Base-by-base conservation (phyloP, 2,888 invertebrate genomes). In the Drosophila quinaria region DNA sequence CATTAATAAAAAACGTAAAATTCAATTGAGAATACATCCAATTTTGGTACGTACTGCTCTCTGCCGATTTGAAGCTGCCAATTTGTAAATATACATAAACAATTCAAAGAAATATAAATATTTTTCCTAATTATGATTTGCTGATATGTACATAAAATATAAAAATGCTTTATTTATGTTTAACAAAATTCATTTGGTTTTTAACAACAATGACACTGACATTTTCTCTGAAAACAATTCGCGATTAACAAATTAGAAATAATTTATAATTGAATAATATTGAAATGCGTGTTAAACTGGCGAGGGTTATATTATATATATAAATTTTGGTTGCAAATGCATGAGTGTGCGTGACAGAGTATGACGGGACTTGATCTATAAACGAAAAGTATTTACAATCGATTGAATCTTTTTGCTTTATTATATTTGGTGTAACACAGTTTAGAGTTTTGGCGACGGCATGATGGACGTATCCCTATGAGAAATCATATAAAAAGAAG, bases 391-490 rank as follows among this genome's bases (percentile, higher is more conserved):
- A 85, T 84, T 74, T 85, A 84, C 84, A 81, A 80, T 74, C 61
- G 69, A 70, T 52, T 66, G 62, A 33, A 39, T 70, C 22, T 62
- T 59, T 44, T 51, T 65, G 41, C 31, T 47, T 60, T 41, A 33
- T 46, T 54, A 13, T 49, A 41, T 70, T 70, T 77, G 74, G 72
- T 79, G 77, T 76, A 80, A 85, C 85, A 86, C 85, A 87, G 77
- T 76, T 91, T 90, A 91, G 61, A 91, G 91, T 89, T 91, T 91
- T 88, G 91, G 91, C 89, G 90, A 78, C 87, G 90, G 89, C 90
- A 89, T 76, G 84, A 85, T 83, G 81, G 77, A 85, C 78, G 90
- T 89, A 60, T 90, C 89, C 88, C 91, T 91, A 89, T 85, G 81
- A 71, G 74, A 85, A 82, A 84, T 83, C 86, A 89, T 86, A 83